Evolutionary conservation across 2,113 vertebrate species (phyloP).

Genomic region (Pteronura brasiliensis): DNA sequence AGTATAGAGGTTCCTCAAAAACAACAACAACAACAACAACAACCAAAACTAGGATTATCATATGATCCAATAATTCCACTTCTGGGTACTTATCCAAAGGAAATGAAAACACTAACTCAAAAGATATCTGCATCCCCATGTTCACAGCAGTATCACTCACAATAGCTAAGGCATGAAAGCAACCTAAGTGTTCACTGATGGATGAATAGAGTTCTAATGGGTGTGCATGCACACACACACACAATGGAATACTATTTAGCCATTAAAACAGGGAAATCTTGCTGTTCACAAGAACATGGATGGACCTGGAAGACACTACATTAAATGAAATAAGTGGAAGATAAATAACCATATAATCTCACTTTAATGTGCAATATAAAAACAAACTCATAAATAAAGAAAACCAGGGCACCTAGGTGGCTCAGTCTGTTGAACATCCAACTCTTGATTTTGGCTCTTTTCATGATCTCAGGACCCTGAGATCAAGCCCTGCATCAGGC

Average conservation of each 20-base stretch:
- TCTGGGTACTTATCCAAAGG: neutral
- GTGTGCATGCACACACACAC: neutral
- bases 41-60: neutral
- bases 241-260: neutral
- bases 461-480: neutral
- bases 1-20: neutral
- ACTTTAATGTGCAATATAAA: neutral
- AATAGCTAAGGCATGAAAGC: neutral
- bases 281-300: neutral
- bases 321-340: neutral
- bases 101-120: neutral
- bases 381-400: neutral
- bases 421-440: neutral
- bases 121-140: neutral
- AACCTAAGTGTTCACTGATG: neutral
- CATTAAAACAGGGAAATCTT: neutral
- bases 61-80: neutral
- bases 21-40: too few species aligned
- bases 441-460: neutral
- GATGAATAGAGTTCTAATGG: neutral
- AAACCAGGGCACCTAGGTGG: neutral
- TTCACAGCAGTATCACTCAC: neutral
- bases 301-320: neutral
- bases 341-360: neutral
- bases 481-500: neutral